These are phyloP conservation scores for Bombus cullumanus DNA, from an alignment of 1,140 invertebrate species.

Conservation along the genomic window DNA sequence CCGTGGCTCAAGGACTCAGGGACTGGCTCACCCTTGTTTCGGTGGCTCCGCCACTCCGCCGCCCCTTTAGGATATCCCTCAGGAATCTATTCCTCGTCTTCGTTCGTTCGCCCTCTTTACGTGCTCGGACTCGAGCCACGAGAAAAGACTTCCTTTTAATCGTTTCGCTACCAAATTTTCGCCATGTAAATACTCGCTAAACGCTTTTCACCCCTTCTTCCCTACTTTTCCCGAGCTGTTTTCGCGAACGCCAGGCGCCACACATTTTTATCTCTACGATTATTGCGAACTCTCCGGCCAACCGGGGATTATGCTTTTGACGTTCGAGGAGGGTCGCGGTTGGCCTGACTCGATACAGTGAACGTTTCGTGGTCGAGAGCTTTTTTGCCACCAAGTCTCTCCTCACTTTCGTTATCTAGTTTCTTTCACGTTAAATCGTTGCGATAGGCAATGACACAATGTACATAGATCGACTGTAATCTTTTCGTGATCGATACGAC, in stretches of 20 bases:
- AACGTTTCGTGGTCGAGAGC: background rate
- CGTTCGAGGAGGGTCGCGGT: background rate
- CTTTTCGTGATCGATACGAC: no score
- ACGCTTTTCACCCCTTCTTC: constrained; percentile 1
- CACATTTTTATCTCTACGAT: constrained; percentile 9
- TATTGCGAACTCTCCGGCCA: background rate
- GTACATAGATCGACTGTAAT: no score
- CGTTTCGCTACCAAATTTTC: constrained; percentile 3
- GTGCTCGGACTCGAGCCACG: background rate
- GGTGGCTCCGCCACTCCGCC: constrained; percentile 32
- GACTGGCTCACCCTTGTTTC: constrained; percentile 51
- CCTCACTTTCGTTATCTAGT: no score
- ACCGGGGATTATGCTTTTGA: background rate
- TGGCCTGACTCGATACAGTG: background rate
- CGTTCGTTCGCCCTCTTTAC: constrained; percentile 28
- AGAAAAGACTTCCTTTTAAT: background rate
- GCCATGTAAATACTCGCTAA: constrained; percentile 4
- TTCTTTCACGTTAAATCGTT: no score
- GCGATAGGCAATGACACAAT: no score
- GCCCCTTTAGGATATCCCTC: constrained; percentile 30
- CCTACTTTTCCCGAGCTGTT: background rate
- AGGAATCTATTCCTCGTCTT: constrained; percentile 35
- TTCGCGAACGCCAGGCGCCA: background rate
- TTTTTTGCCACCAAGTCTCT: no score
- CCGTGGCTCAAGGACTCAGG: constrained; percentile 69